Percentiles rank a stretch among this genome's conserved stretches.
These are phyloP conservation scores for Syrmaticus mikado DNA, from an alignment of 2,113 vertebrate genomes.

Conservation along the genomic window DNA sequence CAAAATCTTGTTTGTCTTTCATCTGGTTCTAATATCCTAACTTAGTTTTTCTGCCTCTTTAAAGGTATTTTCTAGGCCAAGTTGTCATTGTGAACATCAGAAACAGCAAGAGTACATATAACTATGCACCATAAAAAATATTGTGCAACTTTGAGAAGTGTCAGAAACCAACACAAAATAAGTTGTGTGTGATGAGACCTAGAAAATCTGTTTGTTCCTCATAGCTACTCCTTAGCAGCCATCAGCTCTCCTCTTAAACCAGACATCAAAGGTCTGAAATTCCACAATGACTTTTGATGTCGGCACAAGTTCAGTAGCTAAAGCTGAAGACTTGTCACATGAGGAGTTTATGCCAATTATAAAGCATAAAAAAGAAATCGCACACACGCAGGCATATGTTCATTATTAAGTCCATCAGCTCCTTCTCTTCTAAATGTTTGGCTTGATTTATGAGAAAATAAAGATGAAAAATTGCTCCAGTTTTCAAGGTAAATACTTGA, in stretches of 20 bases:
- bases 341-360: constrained; percentile 57
- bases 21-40: background rate
- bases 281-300: constrained; percentile 67
- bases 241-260: constrained; percentile 48
- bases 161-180: constrained; percentile 49
- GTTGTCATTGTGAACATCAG: background rate
- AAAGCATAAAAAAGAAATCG: constrained; percentile 37
- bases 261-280: constrained; percentile 71
- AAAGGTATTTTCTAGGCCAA: background rate
- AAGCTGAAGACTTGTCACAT: constrained; percentile 58
- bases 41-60: background rate
- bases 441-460: constrained; percentile 51
- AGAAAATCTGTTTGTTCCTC: constrained; percentile 64
- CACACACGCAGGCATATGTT: constrained; percentile 47
- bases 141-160: constrained; percentile 36
- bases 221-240: constrained; percentile 56
- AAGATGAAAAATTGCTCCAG: constrained; percentile 44
- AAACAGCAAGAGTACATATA: background rate
- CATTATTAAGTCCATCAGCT: constrained; percentile 28
- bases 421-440: background rate
- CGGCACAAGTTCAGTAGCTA: constrained; percentile 34
- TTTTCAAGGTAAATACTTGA: constrained; percentile 50
- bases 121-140: background rate
- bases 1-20: background rate
- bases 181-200: constrained; percentile 42